Base-by-base conservation (phyloP, 2,797 vertebrate genomes). In the Ispidina picta region DNA sequence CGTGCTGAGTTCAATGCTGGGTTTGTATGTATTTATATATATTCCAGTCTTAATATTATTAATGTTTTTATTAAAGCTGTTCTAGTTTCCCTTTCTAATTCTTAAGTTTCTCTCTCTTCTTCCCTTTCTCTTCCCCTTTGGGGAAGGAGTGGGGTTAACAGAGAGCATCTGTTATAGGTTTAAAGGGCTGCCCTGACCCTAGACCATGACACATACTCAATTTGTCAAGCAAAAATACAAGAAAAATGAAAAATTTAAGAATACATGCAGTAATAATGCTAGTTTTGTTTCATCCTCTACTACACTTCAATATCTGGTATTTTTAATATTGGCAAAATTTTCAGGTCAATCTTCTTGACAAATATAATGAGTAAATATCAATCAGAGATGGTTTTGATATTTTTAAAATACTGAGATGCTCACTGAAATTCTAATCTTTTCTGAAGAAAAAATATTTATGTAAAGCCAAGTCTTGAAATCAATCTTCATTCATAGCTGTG, bases 401-500 rank as follows among this genome's bases (percentile, higher is more conserved):
- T 83, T 80, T 74, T 51, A 84, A 83, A 72, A 76, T n/a, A 59
- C 14, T 54, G 64, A 70, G 41, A 49, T 83, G 6, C 8, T 89
- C 37, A 39, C 31, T 75, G 15, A 39, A 89, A 17, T 63, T 86
- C 28, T 63, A 85, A 77, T 51, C 7, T 79, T 72, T 94, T 16
- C 55, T 63, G 12, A 90, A 81, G 73, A 86, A 92, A 85, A 41
- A 93, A 83, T 91, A 7, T 70, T 82, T 87, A 75, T 70, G 44
- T 84, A 84, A 81, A 94, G 64, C 16, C 59, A 23, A 64, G 35
- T 86, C 37, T 88, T 91, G 86, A 92, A 90, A 94, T 95, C 76
- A 96, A 88, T 93, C 83, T 96, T 97, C 86, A 92, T 96, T 95
- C 90, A 70, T 62, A 92, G 37, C 17, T 75, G 22, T 92, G 7